A percentile compares a stretch with the other conserved stretches of the same genome.
Evolutionary conservation across 2,113 vertebrate species (phyloP).

Genomic region (Phocoena phocoena): DNA sequence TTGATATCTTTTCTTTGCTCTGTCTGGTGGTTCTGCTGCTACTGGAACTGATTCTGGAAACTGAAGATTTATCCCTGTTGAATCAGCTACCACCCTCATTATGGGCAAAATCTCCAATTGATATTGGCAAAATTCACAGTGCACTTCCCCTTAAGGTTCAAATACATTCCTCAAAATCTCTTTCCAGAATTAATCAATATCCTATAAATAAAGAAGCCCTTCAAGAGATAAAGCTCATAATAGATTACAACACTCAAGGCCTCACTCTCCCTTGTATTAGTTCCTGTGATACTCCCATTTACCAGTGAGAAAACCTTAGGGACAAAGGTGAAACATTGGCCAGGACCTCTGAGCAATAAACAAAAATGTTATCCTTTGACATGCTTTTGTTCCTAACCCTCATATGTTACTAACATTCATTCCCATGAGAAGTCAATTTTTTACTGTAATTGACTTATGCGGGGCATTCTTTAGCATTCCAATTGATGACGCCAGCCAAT

Average conservation of each 20-base stretch:
- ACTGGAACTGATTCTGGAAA: not conserved
- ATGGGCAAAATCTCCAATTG: not conserved
- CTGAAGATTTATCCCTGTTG: not conserved
- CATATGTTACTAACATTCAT: not conserved
- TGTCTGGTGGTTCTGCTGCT: not conserved
- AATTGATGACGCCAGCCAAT: not conserved
- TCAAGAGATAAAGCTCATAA: not conserved
- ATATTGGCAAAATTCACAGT: not conserved
- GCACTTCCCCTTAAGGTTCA: not conserved
- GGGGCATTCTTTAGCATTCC: not conserved
- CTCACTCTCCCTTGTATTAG: not conserved
- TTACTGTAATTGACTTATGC: not conserved
- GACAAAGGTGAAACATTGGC: not conserved
- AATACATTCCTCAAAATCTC: not conserved
- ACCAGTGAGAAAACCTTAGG: not conserved
- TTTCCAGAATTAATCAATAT: not conserved
- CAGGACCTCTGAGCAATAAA: not conserved
- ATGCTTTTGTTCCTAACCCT: not conserved
- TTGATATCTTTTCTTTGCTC: not conserved
- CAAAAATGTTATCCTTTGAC: not conserved
- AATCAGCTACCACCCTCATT: not conserved
- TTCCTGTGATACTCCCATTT: not conserved
- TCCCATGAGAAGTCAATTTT: not conserved
- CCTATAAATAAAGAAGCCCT: not conserved
- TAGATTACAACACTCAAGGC: not conserved